Base-by-base conservation (phyloP, 2,888 invertebrate genomes). In the Teleiodes luculella region DNA sequence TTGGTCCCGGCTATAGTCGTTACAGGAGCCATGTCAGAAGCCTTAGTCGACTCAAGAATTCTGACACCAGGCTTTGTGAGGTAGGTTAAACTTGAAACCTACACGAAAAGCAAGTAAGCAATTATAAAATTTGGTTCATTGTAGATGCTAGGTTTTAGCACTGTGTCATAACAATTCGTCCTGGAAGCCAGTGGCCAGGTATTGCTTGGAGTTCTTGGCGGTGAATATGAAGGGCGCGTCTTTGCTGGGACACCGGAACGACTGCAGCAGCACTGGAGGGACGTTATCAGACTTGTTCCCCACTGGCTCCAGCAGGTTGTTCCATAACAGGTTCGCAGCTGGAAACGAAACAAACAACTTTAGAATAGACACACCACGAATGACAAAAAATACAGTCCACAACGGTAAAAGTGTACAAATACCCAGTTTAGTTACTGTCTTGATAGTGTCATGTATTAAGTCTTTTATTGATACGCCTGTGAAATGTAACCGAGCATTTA, bases 271-370 rank as follows among this genome's bases (percentile, higher is more conserved):
- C 13, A 90, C 80, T 0, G 92, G 91, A n/a, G 92, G 76, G 7
- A 80, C 86, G 48, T 75, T 78, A 49, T 86, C 86, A 0, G 92
- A 91, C 72, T 94, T 94, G 63, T 90, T 87, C 24, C 94, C 94
- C 2, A 94, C 91, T 0, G 94, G 94, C 68, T 94, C 92, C 18
- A 94, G 73, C 57, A 94, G 84, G 70, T 94, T 94, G 82, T 94
- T 94, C 94, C 94, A 94, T 0, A 94, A 80, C 36, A 94, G 87
- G 70, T 94, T 94, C 0, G 94, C 94, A 39, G 91, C 94, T 94
- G 82, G 24, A 63, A 70, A 24, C 47, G 36, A 3, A 30, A 33
- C 3, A 5, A 33, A n/a, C n/a, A n/a, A n/a, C n/a, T n/a, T n/a
- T n/a, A n/a, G n/a, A n/a, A n/a, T n/a, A n/a, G n/a, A n/a, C n/a